phyloP scores from a whole-genome alignment of 2,113 vertebrate genomes.

The Felis catus region DNA sequence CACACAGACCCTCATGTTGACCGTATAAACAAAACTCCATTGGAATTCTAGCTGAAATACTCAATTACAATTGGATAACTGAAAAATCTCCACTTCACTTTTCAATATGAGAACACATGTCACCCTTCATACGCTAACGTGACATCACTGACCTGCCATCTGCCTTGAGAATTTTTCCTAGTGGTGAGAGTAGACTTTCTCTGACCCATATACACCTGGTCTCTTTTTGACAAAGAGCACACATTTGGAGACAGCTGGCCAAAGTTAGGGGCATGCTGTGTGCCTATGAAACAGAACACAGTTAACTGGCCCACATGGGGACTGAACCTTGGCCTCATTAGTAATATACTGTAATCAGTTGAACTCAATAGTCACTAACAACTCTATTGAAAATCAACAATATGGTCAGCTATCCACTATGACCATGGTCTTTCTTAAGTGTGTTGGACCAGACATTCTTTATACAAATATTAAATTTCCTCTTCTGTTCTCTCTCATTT shows the following conservation, averaged over 20 bases:
- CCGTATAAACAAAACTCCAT: neutral
- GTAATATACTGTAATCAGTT: neutral
- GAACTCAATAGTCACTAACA: neutral
- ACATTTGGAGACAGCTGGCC: neutral
- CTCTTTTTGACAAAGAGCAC: constrained; percentile 4
- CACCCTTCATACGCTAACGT: neutral
- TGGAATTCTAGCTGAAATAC: neutral
- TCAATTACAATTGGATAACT: constrained; percentile 34
- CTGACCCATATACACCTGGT: neutral
- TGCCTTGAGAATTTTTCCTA: constrained; percentile 45
- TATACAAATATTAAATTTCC: neutral
- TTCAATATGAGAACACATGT: constrained; percentile 10
- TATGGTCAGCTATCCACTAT: neutral
- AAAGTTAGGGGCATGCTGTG: neutral
- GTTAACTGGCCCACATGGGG: neutral
- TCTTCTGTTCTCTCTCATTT: constrained; percentile 34
- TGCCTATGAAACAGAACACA: neutral
- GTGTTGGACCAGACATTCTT: neutral
- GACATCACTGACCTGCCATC: constrained; percentile 35
- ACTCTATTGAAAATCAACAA: neutral
- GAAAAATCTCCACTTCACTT: constrained; percentile 36
- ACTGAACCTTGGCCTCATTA: neutral
- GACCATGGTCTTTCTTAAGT: neutral
- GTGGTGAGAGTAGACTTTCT: neutral
- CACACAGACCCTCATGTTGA: neutral